A percentile compares a stretch with the other conserved stretches of the same genome.
phyloP scores from a whole-genome alignment of 2,113 vertebrate genomes.

The Urocitellus parryii region DNA sequence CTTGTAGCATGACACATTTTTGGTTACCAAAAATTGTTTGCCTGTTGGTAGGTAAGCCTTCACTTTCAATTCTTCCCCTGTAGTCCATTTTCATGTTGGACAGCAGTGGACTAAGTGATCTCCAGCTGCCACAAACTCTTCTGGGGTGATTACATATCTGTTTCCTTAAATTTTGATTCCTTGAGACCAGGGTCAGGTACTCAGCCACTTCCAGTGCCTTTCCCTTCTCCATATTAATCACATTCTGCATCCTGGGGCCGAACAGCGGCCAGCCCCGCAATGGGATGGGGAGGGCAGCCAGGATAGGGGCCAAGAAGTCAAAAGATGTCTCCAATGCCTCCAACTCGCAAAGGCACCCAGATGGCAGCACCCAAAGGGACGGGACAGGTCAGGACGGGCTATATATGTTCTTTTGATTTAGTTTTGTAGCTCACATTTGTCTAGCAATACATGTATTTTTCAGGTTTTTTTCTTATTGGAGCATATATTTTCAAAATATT shows the following conservation, averaged over 20 bases:
- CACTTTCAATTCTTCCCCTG: conserved; percentile 96
- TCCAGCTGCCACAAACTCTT: too few relatives aligned
- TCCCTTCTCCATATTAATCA: conserved; percentile 97
- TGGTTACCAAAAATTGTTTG: conserved; percentile 99
- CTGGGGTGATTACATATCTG: too few relatives aligned
- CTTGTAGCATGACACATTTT: conserved; percentile 99
- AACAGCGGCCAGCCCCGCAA: conserved; percentile 55
- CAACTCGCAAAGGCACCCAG: background rate
- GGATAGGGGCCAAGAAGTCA: background rate
- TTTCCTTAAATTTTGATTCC: conserved; percentile 78
- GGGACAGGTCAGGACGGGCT: background rate
- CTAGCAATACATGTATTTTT: too few relatives aligned
- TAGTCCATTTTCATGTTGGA: conserved; percentile 85
- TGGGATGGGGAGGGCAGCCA: background rate
- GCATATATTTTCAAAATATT: too few relatives aligned
- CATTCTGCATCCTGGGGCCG: conserved; percentile 93
- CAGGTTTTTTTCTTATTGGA: too few relatives aligned
- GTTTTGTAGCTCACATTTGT: too few relatives aligned
- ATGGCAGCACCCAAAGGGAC: background rate
- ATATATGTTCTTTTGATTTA: too few relatives aligned
- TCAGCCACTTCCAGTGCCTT: conserved; percentile 98
- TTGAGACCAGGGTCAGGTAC: conserved; percentile 96
- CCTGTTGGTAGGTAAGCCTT: conserved; percentile 96
- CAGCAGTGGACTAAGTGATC: too few relatives aligned
- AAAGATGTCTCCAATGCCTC: background rate